Base-by-base conservation (phyloP, 2,888 invertebrate genomes). In the Lasioglossum figueresi region DNA sequence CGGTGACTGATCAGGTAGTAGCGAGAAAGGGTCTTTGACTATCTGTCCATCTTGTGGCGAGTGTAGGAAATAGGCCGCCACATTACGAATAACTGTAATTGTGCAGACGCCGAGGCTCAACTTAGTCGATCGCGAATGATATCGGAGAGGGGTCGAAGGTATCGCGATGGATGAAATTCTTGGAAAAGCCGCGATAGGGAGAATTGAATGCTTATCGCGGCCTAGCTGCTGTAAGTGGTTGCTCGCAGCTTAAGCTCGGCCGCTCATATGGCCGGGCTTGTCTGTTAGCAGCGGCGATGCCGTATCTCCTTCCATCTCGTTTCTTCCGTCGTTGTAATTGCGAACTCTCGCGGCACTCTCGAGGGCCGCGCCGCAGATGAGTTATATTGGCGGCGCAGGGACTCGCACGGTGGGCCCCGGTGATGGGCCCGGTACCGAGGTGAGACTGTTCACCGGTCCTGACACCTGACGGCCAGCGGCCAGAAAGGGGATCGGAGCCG, bases 261-360 rank as follows among this genome's bases (percentile, higher is more conserved):
- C 70, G 16, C 59, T 37, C 56, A 40, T 66, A 70, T 56, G 76
- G 66, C 16, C 56, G 84, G 76, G 34, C 40, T 37, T 37, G 76
- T 80, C 77, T 76, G 79, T 82, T 76, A 77, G 83, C 78, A 77
- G 83, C 78, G 79, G 80, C 77, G 82, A 83, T 45, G 79, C 78
- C 80, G 82, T 90, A 87, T 88, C 86, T 87, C 79, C 71, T 76
- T 76, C 81, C 83, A 92, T 92, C 93, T 91, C 88, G 91, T 92
- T 92, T 93, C 92, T 93, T 92, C 91, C 92, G 91, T 92, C 92
- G 90, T 91, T 91, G 93, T 93, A 93, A 93, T 93, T 93, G 93
- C 92, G 89, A 92, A 88, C 84, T 87, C 88, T 87, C 87, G 84
- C 80, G 80, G 88, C 78, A 73, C 86, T 83, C 83, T 74, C 75